Conservation (phyloP, 2,888 invertebrate genomes). For the Schizaphis graminum region DNA sequence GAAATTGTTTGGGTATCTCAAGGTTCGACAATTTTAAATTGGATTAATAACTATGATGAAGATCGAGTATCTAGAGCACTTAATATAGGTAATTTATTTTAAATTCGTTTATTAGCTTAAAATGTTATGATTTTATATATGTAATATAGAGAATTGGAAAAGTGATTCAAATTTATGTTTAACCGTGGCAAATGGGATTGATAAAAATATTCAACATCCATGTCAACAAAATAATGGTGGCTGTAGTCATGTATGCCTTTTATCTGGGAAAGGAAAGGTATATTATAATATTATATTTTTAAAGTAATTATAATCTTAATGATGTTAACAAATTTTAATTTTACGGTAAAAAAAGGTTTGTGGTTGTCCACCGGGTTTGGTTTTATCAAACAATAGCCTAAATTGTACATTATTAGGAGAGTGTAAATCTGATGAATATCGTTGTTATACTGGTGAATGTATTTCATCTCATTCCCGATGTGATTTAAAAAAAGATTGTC, state of each 20-base stretch:
- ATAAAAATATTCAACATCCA: constrained; percentile 71
- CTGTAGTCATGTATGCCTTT: constrained; percentile 83
- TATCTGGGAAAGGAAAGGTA: constrained; percentile 65
- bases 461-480: constrained; percentile 71
- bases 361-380: constrained; percentile 79
- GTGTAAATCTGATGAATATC: constrained; percentile 75
- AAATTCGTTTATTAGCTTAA: background rate
- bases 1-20: constrained; percentile 81
- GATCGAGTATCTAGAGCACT: constrained; percentile 71
- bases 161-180: constrained; percentile 45
- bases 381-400: constrained; percentile 70
- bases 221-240: constrained; percentile 77
- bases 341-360: constrained; percentile 70
- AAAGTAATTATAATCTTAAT: background rate
- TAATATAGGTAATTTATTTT: constrained; percentile 70
- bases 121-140: constrained; percentile 58
- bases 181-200: constrained; percentile 38
- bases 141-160: constrained; percentile 36
- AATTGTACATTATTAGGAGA: constrained; percentile 66
- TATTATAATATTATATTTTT: constrained; percentile 67
- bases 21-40: constrained; percentile 75
- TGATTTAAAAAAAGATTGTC: constrained; percentile 74
- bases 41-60: constrained; percentile 74
- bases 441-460: constrained; percentile 71
- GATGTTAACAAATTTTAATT: constrained; percentile 15